Evolutionary conservation across 2,113 vertebrate genomes (phyloP).

Genomic region (Otocyon megalotis): DNA sequence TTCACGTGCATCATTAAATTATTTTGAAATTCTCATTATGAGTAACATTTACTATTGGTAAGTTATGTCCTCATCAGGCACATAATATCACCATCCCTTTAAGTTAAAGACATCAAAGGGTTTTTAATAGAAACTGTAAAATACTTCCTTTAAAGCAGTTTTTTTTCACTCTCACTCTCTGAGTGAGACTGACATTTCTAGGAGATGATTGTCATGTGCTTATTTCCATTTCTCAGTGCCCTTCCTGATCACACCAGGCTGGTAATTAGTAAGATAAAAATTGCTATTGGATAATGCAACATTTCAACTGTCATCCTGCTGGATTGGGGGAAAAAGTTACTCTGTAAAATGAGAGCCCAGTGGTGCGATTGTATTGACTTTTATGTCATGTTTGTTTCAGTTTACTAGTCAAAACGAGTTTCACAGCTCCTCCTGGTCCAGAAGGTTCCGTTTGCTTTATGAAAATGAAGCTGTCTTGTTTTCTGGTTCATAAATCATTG

Average conservation of each 20-base stretch:
- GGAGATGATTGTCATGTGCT: conserved; percentile 81
- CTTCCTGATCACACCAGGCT: conserved; percentile 75
- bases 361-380: conserved; percentile 90
- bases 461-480: conserved; percentile 92
- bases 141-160: not conserved
- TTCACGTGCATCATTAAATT: not conserved
- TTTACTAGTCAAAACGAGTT: conserved; percentile 91
- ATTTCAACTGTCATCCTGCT: conserved; percentile 86
- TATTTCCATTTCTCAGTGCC: conserved; percentile 79
- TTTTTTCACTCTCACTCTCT: not conserved
- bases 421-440: conserved; percentile 88
- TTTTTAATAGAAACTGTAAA: conserved; percentile 29
- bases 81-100: not conserved
- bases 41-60: not conserved
- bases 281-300: conserved; percentile 81
- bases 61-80: not conserved
- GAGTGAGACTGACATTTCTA: conserved; percentile 58
- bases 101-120: not conserved
- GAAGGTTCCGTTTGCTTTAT: conserved; percentile 88
- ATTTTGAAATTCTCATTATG: not conserved
- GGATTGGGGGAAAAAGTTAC: conserved; percentile 79
- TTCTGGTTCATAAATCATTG: conserved; percentile 93
- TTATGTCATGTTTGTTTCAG: conserved; percentile 91
- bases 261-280: conserved; percentile 87
- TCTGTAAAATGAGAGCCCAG: conserved; percentile 86